A percentile compares a stretch with the other conserved stretches of the same genome.
These are phyloP conservation scores for Eristalinus sepulchralis DNA, from an alignment of 2,888 invertebrate species.

Conservation along the genomic window DNA sequence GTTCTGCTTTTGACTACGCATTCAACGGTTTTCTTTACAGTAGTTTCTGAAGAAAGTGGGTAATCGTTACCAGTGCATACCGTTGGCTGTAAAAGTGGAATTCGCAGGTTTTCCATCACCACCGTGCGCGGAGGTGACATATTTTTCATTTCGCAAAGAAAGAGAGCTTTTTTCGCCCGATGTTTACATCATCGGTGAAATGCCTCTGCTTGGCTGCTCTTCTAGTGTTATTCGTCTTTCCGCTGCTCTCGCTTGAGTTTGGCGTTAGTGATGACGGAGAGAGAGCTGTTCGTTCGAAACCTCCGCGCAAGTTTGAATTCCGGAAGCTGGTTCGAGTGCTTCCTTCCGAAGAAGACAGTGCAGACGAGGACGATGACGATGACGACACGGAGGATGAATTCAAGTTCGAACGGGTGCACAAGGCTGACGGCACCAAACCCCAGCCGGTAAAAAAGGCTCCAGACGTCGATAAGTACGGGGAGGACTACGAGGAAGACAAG, in stretches of 20 bases:
- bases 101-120: neutral
- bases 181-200: conserved; percentile 69
- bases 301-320: conserved; percentile 76
- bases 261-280: conserved; percentile 65
- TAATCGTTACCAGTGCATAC: conserved; percentile 5
- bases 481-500: conserved; percentile 59
- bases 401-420: conserved; percentile 73
- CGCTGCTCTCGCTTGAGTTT: conserved; percentile 73
- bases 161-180: conserved; percentile 49
- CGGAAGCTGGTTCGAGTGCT: conserved; percentile 77
- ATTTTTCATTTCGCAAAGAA: conserved; percentile 30
- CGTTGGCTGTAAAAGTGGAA: conserved; percentile 25
- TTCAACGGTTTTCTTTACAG: conserved; percentile 4
- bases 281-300: conserved; percentile 37
- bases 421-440: conserved; percentile 49
- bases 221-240: conserved; percentile 73
- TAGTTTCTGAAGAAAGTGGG: neutral
- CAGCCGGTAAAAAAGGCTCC: conserved; percentile 49
- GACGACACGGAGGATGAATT: conserved; percentile 73
- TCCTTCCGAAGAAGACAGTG: conserved; percentile 73
- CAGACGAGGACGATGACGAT: conserved; percentile 72
- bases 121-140: neutral
- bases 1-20: conserved; percentile 11
- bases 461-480: conserved; percentile 61
- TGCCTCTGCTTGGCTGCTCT: conserved; percentile 66